Evolutionary conservation across 2,888 invertebrate species (phyloP), one percentile per base, ranked within the genome.

Genomic region (Campoletis raptor): DNA sequence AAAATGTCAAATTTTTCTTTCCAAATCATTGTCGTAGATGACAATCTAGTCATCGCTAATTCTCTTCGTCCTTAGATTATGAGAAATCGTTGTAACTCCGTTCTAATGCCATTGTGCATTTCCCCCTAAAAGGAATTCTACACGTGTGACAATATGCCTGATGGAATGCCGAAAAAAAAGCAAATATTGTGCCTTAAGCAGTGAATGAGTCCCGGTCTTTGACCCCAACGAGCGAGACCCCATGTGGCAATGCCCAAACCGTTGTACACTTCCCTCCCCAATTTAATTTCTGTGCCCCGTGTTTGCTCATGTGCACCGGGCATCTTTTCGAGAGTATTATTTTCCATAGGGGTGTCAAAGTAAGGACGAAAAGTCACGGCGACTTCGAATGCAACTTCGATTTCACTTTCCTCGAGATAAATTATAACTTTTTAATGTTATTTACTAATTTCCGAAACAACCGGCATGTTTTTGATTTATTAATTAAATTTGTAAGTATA

Each of bases 141-240:
- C 48, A 48, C 48, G 64, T 12, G 48, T 66, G 36, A 48, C 74
- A 61, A 57, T 30, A 30, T 61, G 61, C 48, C 76, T 12, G 30
- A 8, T 12, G 36, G 48, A 30, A 64, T 48, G 7, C 12, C 21
- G n/a, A 48, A 45, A 24, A 21, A 64, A 78, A 67, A 54, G 12
- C 30, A 45, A 70, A 45, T n/a, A 30, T n/a, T 64, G 30, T 79
- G 21, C 52, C 69, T 40, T n/a, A 70, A 45, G 57, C 57, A 12
- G 36, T 70, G 79, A 54, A 61, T 57, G 61, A 70, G 57, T 79
- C 70, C 70, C 79, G 79, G 79, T 79, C 79, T 18, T 79, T 79
- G 42, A 79, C 70, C 79, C 57, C 42, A n/a, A 61, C 36, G 30
- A 79, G 30, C 40, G 54, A 69, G 42, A 54, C 24, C 42, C 42